phyloP scores from a whole-genome alignment of 2,113 vertebrate species.

The Condylura cristata region DNA sequence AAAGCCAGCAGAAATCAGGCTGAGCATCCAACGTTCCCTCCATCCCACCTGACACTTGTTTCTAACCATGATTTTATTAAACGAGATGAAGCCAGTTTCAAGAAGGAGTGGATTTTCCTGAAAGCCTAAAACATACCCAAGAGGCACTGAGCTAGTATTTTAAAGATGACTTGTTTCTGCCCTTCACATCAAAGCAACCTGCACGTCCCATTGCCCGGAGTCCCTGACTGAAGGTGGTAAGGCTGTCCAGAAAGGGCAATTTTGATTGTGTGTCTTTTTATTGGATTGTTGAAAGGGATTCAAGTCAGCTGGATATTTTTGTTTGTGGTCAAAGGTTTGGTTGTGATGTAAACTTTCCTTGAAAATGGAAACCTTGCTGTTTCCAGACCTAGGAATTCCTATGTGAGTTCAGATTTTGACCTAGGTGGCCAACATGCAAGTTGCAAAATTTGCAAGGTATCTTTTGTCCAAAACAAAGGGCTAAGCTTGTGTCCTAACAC shows the following conservation, averaged over 20 bases:
- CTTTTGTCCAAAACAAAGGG: not conserved
- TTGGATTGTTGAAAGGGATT: not conserved
- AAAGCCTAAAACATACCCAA: not conserved
- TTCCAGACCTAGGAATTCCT: not conserved
- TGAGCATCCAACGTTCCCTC: not conserved
- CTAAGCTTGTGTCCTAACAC: not conserved
- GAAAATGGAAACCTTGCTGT: not conserved
- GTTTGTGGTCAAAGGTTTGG: not conserved
- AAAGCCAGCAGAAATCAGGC: not conserved
- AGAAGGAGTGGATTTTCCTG: not conserved
- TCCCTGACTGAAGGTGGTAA: too few species aligned
- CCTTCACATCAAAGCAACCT: conserved; percentile 20
- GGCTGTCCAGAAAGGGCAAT: not conserved
- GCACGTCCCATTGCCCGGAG: not conserved
- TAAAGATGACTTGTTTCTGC: conserved; percentile 53
- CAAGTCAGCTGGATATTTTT: not conserved
- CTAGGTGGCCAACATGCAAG: not conserved
- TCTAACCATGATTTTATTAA: not conserved
- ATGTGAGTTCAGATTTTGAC: not conserved
- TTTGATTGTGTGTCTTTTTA: not conserved
- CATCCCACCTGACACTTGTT: not conserved
- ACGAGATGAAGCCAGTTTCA: not conserved
- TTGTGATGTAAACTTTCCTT: not conserved
- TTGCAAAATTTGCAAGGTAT: not conserved
- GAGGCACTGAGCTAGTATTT: conserved; percentile 39